Base-by-base conservation (phyloP, 1,140 invertebrate species). In the Megalonaias nervosa region DNA sequence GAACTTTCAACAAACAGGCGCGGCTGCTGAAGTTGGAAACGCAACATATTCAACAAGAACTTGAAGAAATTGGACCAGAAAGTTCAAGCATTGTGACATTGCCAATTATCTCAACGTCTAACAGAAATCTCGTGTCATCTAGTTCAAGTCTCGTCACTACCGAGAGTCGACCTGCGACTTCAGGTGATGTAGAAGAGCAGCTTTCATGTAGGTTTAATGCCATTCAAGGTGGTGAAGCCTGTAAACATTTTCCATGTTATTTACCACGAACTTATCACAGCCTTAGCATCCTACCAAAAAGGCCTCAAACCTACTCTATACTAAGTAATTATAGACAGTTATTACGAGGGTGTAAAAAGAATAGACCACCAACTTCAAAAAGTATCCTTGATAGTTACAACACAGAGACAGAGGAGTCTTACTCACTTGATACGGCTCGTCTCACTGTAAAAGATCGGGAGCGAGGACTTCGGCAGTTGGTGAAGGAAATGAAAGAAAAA, bases 401-500 rank as follows among this genome's bases (percentile, higher is more conserved):
- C 21, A 14, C 26, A 57, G 75, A 67, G 31, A 57, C 13, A 3
- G 14, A 12, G 23, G 12, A 23, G 21, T 16, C 26, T 16, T 56
- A 71, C 59, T 48, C 48, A 12, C 66, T 71, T 21, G 64, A 19
- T 2, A 62, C 74, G 56, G 74, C 80, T 4, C 23, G 83, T 23
- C 80, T 71, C 12, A 75, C 81, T 19, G 62, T 82, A 4, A 77
- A 71, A 57, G 82, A 80, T 21, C 76, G 80, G 26, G 71, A 81
- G 38, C 68, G 84, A 48, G 82, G 81, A 14, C 70, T 85, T 14
- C 77, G 72, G 70, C 75, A 78, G 66, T 71, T 84, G 38, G 81
- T 81, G 3, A 75, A 73, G n/a, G 82, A 85, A 73, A 81, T 84
- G 81, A 75, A 75, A 68, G 75, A 69, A 16, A 70, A 66, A 15